Evolutionary conservation across 2,888 invertebrate species (phyloP).

Genomic region (Cylindroiulus punctatus): DNA sequence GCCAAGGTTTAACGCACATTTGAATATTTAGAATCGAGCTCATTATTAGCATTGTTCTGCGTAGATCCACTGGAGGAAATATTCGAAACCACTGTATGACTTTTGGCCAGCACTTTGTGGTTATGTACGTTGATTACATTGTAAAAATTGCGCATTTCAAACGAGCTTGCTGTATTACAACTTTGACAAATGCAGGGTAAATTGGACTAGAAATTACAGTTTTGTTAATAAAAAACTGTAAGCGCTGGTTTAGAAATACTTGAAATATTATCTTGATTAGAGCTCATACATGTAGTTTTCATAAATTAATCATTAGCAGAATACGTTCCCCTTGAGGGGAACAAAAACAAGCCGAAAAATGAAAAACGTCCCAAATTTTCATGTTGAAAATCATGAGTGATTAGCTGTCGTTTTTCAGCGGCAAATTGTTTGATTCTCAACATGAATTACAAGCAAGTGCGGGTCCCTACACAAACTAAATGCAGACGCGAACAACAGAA

Average conservation of each 20-base stretch:
- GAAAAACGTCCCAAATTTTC: not conserved
- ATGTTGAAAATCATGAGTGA: slow-evolving; percentile 1
- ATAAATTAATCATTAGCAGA: slow-evolving; percentile 4
- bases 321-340: not conserved
- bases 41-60: not conserved
- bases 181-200: not conserved
- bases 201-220: not conserved
- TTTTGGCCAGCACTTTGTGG: not conserved
- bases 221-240: not conserved
- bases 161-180: not conserved
- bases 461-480: not conserved
- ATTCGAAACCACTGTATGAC: not conserved
- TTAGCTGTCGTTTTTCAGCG: slow-evolving; percentile 15
- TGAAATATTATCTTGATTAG: not conserved
- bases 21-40: slow-evolving; percentile 23
- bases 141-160: not conserved
- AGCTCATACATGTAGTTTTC: not conserved
- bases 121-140: not conserved
- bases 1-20: slow-evolving; percentile 24
- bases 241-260: not conserved
- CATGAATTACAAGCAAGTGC: not conserved
- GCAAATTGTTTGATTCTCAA: not conserved
- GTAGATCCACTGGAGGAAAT: slow-evolving; percentile 8
- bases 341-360: not conserved
- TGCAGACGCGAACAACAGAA: not conserved